Conservation (phyloP, 2,797 vertebrate species). For the Sparus aurata region DNA sequence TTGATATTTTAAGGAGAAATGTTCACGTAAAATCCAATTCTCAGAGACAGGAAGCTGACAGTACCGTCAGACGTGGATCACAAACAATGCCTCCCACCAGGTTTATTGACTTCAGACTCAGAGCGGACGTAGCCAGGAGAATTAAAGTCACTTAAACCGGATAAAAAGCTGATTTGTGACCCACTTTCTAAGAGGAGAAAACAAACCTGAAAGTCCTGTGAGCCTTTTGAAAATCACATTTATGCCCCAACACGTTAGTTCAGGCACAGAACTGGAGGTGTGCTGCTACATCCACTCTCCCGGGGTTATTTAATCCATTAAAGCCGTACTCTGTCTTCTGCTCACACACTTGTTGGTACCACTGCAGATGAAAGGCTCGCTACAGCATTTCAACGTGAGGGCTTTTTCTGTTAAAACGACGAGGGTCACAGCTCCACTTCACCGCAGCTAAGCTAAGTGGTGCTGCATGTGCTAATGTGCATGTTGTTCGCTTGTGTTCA, state of each 20-base stretch:
- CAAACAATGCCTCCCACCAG: conserved; percentile 17
- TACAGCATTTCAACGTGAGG: too few relatives aligned
- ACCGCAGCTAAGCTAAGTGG: too few relatives aligned
- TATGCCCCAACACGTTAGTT: background rate
- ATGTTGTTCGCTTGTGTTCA: too few relatives aligned
- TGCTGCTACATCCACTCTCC: background rate
- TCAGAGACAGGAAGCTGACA: conserved; percentile 15
- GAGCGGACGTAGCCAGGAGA: conserved; percentile 17
- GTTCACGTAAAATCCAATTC: background rate
- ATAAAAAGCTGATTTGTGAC: conserved; percentile 20
- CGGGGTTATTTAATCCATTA: too few relatives aligned
- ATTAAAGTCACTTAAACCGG: conserved; percentile 26
- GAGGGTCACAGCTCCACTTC: too few relatives aligned
- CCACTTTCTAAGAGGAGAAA: conserved; percentile 22
- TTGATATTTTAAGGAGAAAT: conserved; percentile 6
- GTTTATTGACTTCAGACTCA: conserved; percentile 29
- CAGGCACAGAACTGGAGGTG: background rate
- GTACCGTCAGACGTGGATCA: background rate
- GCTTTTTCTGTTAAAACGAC: too few relatives aligned
- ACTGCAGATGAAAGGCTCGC: too few relatives aligned
- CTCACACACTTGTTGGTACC: too few relatives aligned
- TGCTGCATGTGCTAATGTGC: too few relatives aligned
- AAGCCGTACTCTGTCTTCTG: too few relatives aligned
- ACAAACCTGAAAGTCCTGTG: background rate
- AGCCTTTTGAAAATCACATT: conserved; percentile 13